Conservation (phyloP, 2,797 vertebrate genomes). For the Spatula clypeata region DNA sequence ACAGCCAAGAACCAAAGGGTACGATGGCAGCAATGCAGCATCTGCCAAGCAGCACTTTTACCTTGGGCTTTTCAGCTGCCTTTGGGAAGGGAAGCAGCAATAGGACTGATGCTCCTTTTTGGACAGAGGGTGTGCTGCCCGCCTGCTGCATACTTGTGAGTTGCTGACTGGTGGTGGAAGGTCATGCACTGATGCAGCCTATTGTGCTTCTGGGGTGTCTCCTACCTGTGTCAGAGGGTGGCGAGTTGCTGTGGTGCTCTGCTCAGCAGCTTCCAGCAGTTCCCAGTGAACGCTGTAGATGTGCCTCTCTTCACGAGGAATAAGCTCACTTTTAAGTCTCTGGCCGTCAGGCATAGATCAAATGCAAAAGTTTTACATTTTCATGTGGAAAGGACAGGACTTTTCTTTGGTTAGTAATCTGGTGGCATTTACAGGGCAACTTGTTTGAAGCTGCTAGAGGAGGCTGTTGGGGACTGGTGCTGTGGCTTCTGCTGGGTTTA, state of each 20-base stretch:
- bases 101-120: not conserved
- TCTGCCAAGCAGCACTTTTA: not conserved
- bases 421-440: not conserved
- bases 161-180: not conserved
- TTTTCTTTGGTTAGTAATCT: not conserved
- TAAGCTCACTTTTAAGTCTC: not conserved
- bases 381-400: not conserved
- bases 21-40: not conserved
- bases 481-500: not conserved
- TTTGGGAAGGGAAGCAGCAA: not conserved
- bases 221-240: not conserved
- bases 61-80: not conserved
- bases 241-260: not conserved
- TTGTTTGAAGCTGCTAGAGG: not conserved
- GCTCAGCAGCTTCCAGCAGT: not conserved
- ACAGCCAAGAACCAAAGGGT: not conserved
- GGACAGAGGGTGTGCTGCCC: not conserved
- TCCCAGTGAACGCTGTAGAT: not conserved
- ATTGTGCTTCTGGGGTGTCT: not conserved
- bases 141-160: accelerated
- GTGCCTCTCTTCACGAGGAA: not conserved
- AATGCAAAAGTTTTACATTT: not conserved
- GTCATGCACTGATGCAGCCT: not conserved
- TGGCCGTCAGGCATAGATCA: not conserved
- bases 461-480: not conserved